Evolutionary conservation across 2,888 invertebrate species (phyloP).

Genomic region (Pegoplata infirma): DNA sequence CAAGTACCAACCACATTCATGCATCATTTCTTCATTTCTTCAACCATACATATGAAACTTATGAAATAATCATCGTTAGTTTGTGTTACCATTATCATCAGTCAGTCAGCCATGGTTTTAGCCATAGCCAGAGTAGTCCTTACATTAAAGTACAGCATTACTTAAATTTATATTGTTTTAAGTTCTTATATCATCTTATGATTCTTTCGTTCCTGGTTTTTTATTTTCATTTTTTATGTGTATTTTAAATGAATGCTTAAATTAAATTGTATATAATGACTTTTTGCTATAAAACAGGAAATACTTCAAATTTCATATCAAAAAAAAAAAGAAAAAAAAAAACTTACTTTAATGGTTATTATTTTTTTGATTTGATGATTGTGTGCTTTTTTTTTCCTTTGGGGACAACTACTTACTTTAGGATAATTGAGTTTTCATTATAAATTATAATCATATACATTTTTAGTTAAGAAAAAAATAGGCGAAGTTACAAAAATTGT

Average conservation of each 20-base stretch:
- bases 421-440: constrained; percentile 20
- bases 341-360: constrained; percentile 24
- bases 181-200: background rate
- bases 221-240: constrained; percentile 9
- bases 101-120: constrained; percentile 12
- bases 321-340: constrained; percentile 11
- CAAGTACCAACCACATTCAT: background rate
- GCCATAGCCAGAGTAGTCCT: background rate
- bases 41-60: constrained; percentile 33
- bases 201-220: background rate
- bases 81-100: constrained; percentile 51
- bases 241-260: constrained; percentile 56
- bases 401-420: constrained; percentile 22
- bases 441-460: constrained; percentile 5
- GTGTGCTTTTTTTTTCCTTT: constrained; percentile 17
- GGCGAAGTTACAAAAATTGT: too few relatives aligned
- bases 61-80: constrained; percentile 59
- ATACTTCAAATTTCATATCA: constrained; percentile 50
- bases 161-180: constrained; percentile 4
- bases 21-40: constrained; percentile 27
- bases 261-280: constrained; percentile 54
- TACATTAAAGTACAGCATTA: background rate
- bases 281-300: constrained; percentile 59
- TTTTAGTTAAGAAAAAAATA: too few relatives aligned
- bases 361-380: background rate